Base-by-base conservation (phyloP, 1,140 invertebrate species). In the Hirudo medicinalis region DNA sequence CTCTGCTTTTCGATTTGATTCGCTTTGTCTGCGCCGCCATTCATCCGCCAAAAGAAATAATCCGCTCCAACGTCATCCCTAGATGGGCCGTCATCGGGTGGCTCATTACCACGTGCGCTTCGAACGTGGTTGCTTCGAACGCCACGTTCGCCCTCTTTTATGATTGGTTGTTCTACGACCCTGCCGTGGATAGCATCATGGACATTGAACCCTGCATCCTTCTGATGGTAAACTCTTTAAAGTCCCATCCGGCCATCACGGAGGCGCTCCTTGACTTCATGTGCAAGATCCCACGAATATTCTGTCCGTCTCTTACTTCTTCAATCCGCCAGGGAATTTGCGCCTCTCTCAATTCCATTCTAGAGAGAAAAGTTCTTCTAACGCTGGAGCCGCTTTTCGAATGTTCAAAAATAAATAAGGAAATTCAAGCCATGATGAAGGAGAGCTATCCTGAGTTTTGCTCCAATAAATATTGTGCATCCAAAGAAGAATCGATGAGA, bases 81-180 rank as follows among this genome's bases (percentile, higher is more conserved):
- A 86, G 95, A 74, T 98, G 94, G 94, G 94, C 94, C 55, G 91
- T 98, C 11, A 97, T 97, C 81, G 94, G 94, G n/a, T 97, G 94
- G 94, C 86, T 98, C 19, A 85, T 98, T 29, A 95, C 92, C 25
- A 94, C 93, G 22, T 97, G 93, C 80, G 96, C 93, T 29, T 80
- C 91, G 72, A 89, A 89, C 77, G 91, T 94, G 36, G 92, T 92
- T 29, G 90, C 91, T 27, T 90, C 93, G 63, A 96, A 95, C 86
- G 92, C 92, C 22, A 97, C 97, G 84, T 81, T 97, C 57, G 92
- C 94, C 13, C 82, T 97, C 15, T 97, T 98, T 82, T 97, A 94
- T 82, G 94, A 98, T 83, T 98, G 94, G 94, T 83, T 97, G 8
- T 92, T 96, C 80, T 97, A 92, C 82, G 93, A 97, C 79, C 87